Evolutionary conservation across 2,888 invertebrate genomes (phyloP), one percentile per base, ranked within the genome.

Genomic region (Hypselothyrea guttata): DNA sequence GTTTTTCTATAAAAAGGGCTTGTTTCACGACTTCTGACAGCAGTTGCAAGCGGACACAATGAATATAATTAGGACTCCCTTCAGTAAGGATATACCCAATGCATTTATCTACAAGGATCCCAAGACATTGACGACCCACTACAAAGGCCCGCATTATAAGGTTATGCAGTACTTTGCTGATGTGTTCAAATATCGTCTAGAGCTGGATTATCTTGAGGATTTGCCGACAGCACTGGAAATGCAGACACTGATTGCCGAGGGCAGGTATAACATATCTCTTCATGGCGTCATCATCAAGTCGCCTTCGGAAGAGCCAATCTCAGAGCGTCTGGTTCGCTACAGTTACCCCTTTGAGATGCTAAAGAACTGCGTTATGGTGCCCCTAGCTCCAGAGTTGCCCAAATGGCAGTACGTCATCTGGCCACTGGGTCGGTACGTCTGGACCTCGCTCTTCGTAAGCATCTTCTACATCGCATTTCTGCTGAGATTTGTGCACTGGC

Each of bases 361-460:
- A 38, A 75, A 64, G n/a, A 84, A 76, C 52, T 88, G 89, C 31
- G 76, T 89, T 0, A 88, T 89, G 86, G 86, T 89, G 2, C 89
- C 89, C 0, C 61, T 89, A 0, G 81, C 86, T 0, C 86, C 87
- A 33, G 88, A 88, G 66, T 48, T 89, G 28, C 84, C 89, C 8
- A 84, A 87, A 27, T 88, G 75, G 75, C 74, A 79, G 68, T 89
- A 89, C 42, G 58, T 88, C 9, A 65, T 86, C 1, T 87, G 87
- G 75, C 87, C 89, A 0, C 66, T 88, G 48, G 88, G 85, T 0
- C 57, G 51, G 1, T 83, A 77, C 28, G 84, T 88, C 9, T 89
- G 89, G 87, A 41, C 71, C 0, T 47, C 65, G 0, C 30, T 82
- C 7, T 56, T 76, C 5, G 3, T 88, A 2, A 66, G 63, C 15